Evolutionary conservation across 2,888 invertebrate species (phyloP).

Genomic region (Ochropleura plecta): DNA sequence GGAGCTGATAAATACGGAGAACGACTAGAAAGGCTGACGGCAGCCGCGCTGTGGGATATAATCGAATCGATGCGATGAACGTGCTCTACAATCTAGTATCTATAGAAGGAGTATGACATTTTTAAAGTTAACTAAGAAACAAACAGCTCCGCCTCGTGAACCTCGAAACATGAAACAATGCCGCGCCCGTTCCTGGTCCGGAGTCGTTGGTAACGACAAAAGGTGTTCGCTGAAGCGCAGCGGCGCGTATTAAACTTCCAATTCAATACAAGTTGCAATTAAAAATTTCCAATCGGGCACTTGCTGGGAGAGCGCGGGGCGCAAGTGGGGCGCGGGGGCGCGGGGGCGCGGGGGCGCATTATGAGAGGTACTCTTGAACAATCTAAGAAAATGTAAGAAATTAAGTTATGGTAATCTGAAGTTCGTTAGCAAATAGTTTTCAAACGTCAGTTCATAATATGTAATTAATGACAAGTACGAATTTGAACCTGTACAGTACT

Average conservation of each 20-base stretch:
- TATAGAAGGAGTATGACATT: background rate
- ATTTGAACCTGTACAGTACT: background rate
- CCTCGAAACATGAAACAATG: background rate
- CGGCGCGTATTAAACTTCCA: constrained; percentile 16
- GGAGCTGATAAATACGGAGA: background rate
- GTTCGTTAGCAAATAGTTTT: background rate
- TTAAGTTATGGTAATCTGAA: background rate
- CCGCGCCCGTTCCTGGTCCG: background rate
- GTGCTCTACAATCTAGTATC: too few relatives aligned
- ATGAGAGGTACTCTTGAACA: background rate
- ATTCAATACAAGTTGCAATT: constrained; percentile 42
- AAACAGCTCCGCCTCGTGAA: background rate
- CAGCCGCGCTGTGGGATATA: background rate
- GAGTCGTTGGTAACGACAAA: constrained; percentile 20
- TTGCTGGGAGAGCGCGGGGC: background rate
- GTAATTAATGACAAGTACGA: background rate
- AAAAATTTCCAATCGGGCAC: constrained; percentile 36
- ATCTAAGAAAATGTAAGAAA: background rate
- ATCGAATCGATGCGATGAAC: background rate
- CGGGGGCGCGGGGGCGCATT: background rate
- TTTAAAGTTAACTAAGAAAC: background rate
- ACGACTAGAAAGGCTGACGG: background rate
- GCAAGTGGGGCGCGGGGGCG: background rate
- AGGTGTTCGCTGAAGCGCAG: constrained; percentile 6
- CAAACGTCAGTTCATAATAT: background rate